These are phyloP conservation scores for Apoda limacodes DNA, from an alignment of 2,888 invertebrate genomes.

Conservation along the genomic window DNA sequence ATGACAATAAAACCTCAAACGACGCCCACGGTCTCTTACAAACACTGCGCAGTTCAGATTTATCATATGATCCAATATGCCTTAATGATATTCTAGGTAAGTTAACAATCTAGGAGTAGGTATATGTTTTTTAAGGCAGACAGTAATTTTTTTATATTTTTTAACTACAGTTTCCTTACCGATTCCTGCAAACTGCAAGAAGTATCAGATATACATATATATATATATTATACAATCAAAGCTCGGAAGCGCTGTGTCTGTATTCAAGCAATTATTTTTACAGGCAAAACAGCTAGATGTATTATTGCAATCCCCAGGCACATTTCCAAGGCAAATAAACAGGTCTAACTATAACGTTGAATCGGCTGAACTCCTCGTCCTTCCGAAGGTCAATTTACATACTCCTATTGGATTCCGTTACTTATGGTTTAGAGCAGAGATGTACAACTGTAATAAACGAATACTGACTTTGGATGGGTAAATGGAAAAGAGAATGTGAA, in stretches of 20 bases:
- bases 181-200: constrained; percentile 13
- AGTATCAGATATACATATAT: constrained; percentile 11
- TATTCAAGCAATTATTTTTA: constrained; percentile 11
- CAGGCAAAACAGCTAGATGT: constrained; percentile 13
- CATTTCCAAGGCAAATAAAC: constrained; percentile 11
- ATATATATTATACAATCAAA: constrained; percentile 11
- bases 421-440: constrained; percentile 9
- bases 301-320: constrained; percentile 9
- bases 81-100: constrained; percentile 15
- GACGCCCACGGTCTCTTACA: constrained; percentile 14
- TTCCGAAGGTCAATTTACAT: constrained; percentile 10
- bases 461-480: constrained; percentile 14
- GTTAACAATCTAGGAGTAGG: constrained; percentile 5
- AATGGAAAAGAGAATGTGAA: constrained; percentile 11
- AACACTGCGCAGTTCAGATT: constrained; percentile 15
- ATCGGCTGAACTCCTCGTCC: constrained; percentile 11
- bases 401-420: constrained; percentile 9
- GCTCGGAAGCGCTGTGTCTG: constrained; percentile 10
- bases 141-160: constrained; percentile 3
- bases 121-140: constrained; percentile 4
- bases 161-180: constrained; percentile 13
- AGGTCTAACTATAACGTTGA: constrained; percentile 12
- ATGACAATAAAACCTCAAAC: constrained; percentile 15
- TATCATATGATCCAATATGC: constrained; percentile 14
- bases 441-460: constrained; percentile 11